A percentile compares a stretch with the other conserved stretches of the same genome.
Evolutionary conservation across 2,113 vertebrate species (phyloP).

Genomic region (Sterrhoptilus dennistouni): DNA sequence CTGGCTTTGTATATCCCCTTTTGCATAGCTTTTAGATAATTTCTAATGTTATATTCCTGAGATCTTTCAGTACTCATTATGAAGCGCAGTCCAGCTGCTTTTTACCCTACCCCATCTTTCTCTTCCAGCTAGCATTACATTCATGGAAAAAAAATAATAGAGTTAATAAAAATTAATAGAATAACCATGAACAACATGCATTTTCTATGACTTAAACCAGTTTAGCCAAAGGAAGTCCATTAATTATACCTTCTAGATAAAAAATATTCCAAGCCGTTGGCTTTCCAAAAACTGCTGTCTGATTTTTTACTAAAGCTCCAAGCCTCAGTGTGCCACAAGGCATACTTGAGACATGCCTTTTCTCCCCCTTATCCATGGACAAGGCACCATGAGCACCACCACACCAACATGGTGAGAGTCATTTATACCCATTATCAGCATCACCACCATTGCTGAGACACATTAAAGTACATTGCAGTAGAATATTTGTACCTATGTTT

Average conservation of each 20-base stretch:
- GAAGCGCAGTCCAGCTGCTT: neutral
- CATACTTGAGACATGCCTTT: neutral
- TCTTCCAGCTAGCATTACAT: neutral
- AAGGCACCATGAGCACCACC: neutral
- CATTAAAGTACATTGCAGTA: rapidly evolving
- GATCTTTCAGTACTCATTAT: neutral
- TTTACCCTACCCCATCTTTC: neutral
- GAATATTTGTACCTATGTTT: neutral
- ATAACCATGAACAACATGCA: neutral
- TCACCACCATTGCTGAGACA: neutral
- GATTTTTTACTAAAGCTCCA: neutral
- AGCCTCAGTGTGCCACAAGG: neutral
- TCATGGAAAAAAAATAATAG: neutral
- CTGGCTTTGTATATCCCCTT: constrained; percentile 50
- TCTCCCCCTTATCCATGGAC: neutral
- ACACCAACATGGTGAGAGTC: neutral
- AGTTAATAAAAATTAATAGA: neutral
- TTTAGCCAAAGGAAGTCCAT: neutral
- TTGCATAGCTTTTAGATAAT: neutral
- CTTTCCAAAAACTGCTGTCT: neutral
- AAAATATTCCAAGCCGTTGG: neutral
- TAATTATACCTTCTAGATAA: neutral
- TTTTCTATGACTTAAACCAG: neutral
- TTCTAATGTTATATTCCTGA: constrained; percentile 55
- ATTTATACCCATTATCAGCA: neutral